Evolutionary conservation across 2,888 invertebrate genomes (phyloP).

Genomic region (Carabus problematicus): DNA sequence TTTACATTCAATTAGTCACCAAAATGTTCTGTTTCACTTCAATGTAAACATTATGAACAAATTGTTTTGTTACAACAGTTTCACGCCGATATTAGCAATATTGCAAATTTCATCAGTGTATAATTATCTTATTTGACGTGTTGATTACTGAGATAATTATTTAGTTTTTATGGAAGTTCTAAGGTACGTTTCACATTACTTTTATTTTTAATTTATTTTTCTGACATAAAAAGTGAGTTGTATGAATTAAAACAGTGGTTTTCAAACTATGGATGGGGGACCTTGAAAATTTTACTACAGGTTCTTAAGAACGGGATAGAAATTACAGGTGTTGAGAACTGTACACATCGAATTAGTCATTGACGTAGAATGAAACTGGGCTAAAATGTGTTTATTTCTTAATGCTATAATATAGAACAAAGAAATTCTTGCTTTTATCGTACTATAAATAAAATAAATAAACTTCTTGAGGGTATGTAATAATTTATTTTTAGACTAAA

Average conservation of each 20-base stretch:
- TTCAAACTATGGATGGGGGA: slow-evolving; percentile 1
- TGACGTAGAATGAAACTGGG: not conserved
- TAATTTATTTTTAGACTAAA: not conserved
- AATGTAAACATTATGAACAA: too few species aligned
- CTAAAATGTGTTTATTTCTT: not conserved
- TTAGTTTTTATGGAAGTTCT: not conserved
- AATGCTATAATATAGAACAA: too few species aligned
- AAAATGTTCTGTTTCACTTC: too few species aligned
- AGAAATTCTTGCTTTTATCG: too few species aligned
- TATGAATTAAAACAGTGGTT: slow-evolving; percentile 10
- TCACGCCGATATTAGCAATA: too few species aligned
- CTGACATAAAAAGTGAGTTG: not conserved
- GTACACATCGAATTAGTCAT: not conserved
- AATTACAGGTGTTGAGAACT: not conserved
- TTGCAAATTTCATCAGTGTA: too few species aligned
- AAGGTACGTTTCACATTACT: too few species aligned
- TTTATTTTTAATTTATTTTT: slow-evolving; percentile 11
- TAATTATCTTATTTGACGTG: not conserved
- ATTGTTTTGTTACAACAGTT: too few species aligned
- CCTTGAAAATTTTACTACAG: slow-evolving; percentile 11
- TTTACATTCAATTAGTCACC: too few species aligned
- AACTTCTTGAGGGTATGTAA: too few species aligned
- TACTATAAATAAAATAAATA: too few species aligned
- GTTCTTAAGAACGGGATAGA: not conserved
- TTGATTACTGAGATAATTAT: slow-evolving; percentile 1